Conservation (phyloP, 2,797 vertebrate genomes). For the Gymnopithys bicolor region DNA sequence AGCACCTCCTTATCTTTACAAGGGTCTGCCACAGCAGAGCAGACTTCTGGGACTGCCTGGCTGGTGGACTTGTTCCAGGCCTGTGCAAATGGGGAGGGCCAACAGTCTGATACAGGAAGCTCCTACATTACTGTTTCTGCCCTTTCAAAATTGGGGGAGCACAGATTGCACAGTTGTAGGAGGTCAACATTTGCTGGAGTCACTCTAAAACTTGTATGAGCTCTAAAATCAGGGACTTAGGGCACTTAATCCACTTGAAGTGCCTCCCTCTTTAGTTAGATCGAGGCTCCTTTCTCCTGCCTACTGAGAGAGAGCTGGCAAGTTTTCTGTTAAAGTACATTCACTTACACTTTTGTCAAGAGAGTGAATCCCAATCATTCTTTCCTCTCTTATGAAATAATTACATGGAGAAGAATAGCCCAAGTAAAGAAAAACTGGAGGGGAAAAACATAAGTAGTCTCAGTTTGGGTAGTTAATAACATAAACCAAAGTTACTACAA, state of each 20-base stretch:
- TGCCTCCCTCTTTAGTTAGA: neutral
- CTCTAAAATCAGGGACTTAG: neutral
- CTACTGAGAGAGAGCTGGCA: neutral
- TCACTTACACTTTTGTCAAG: neutral
- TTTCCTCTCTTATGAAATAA: neutral
- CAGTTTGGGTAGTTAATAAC: neutral
- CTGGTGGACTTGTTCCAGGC: neutral
- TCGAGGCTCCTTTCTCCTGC: neutral
- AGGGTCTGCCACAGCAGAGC: neutral
- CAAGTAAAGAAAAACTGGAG: neutral
- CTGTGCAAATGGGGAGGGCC: neutral
- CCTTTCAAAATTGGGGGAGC: neutral
- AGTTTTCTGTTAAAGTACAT: neutral
- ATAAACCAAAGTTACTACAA: constrained; percentile 15
- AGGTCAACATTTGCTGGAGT: neutral
- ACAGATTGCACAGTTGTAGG: neutral
- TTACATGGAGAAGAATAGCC: neutral
- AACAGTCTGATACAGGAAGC: neutral
- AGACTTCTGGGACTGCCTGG: neutral
- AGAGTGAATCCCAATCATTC: neutral
- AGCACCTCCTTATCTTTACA: neutral
- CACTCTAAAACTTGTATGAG: neutral
- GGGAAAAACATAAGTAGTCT: neutral
- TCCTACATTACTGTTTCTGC: neutral
- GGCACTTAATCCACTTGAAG: neutral